Conservation (phyloP, 2,888 invertebrate genomes). For the Junonia oenone region DNA sequence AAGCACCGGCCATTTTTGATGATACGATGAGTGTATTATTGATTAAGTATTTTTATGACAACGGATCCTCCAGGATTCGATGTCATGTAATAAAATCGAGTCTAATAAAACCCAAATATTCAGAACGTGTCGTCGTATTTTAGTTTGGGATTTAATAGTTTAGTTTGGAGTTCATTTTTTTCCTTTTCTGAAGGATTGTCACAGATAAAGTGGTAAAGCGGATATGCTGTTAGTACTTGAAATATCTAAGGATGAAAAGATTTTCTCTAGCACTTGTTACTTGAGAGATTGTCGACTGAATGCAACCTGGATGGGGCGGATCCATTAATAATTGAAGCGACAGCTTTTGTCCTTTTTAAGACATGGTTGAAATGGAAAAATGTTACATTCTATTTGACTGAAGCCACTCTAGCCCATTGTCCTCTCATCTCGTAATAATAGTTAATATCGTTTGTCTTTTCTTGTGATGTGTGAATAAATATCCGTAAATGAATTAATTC, state of each 20-base stretch:
- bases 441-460: too few species aligned
- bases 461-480: too few species aligned
- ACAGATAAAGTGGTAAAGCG: too few species aligned
- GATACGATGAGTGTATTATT: constrained; percentile 46
- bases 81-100: not conserved
- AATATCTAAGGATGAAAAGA: not conserved
- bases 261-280: not conserved
- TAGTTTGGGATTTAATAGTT: not conserved
- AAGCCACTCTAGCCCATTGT: not conserved
- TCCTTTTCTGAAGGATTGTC: too few species aligned
- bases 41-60: constrained; percentile 34
- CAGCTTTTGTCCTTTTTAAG: not conserved
- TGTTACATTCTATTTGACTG: not conserved
- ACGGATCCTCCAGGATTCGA: constrained; percentile 8
- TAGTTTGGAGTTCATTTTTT: too few species aligned
- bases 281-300: not conserved
- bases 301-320: not conserved
- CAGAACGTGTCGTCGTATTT: not conserved
- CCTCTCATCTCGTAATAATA: too few species aligned
- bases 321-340: not conserved
- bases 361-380: not conserved
- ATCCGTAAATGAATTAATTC: too few species aligned
- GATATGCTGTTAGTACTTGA: too few species aligned
- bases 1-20: constrained; percentile 45
- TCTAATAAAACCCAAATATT: not conserved